A percentile compares a stretch with the other conserved stretches of the same genome.
Evolutionary conservation across 2,888 invertebrate species (phyloP).

Genomic region (Ochropleura leucogaster): DNA sequence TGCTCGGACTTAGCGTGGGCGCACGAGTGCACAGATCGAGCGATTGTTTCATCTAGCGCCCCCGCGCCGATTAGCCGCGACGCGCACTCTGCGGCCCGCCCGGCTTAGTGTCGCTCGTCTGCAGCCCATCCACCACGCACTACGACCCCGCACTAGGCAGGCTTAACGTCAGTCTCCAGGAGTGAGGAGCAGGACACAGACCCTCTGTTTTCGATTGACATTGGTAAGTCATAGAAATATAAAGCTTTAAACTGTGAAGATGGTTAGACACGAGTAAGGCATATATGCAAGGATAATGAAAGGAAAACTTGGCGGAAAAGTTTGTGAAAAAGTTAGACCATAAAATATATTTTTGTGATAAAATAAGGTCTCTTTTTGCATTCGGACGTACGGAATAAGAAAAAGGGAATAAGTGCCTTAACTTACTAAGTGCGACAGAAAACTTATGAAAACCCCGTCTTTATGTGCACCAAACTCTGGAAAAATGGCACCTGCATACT

Average conservation of each 20-base stretch:
- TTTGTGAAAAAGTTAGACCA: neutral
- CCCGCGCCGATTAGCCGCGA: constrained; percentile 59
- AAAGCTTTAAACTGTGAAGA: constrained; percentile 6
- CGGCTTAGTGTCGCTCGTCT: constrained; percentile 55
- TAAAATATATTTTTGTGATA: neutral
- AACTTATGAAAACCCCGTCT: neutral
- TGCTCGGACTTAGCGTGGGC: constrained; percentile 64
- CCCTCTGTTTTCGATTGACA: constrained; percentile 47
- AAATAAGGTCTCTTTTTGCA: neutral
- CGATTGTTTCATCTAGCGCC: constrained; percentile 71
- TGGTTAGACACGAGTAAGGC: neutral
- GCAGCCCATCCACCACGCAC: constrained; percentile 17
- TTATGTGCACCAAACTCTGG: neutral
- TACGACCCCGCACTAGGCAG: neutral
- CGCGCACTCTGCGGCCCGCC: constrained; percentile 54
- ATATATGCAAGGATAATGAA: neutral
- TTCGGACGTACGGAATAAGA: neutral
- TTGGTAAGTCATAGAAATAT: constrained; percentile 52
- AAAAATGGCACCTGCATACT: neutral
- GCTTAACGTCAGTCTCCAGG: constrained; percentile 13
- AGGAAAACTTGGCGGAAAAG: neutral
- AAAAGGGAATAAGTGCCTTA: neutral
- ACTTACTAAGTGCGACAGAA: neutral
- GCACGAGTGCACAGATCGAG: constrained; percentile 61
- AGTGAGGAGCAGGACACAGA: constrained; percentile 24